A percentile compares a stretch with the other conserved stretches of the same genome.
Conservation (phyloP, 2,797 vertebrate species). For the Meriones psammophilus region DNA sequence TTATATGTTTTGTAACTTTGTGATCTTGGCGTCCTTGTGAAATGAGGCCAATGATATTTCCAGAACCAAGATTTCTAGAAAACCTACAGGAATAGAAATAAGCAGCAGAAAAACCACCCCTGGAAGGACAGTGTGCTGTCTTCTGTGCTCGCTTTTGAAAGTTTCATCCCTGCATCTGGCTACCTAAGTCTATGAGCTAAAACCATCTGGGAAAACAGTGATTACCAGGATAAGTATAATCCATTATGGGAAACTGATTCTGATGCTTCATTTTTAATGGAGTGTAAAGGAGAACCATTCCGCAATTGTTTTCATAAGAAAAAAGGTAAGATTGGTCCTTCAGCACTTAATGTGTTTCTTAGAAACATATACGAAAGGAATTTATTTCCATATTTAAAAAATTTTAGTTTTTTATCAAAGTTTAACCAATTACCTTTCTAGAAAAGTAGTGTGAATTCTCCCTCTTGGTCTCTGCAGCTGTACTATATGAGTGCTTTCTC, state of each 20-base stretch:
- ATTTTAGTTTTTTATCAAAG: constrained; percentile 14
- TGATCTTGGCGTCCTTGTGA: not conserved
- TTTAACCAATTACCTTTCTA: not conserved
- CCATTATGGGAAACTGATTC: not conserved
- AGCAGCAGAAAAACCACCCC: not conserved
- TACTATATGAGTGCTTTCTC: not conserved
- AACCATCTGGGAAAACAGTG: not conserved
- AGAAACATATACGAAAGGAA: not conserved
- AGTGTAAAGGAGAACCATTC: not conserved
- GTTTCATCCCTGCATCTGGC: not conserved
- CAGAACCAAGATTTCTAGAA: not conserved
- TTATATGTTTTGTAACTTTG: not conserved
- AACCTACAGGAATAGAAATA: not conserved
- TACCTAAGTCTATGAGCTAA: not conserved
- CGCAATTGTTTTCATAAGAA: not conserved
- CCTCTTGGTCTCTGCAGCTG: not conserved
- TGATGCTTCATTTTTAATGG: not conserved
- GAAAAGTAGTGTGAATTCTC: not conserved
- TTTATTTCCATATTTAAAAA: not conserved
- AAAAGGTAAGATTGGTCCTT: not conserved
- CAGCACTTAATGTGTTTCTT: not conserved
- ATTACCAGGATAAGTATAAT: not conserved
- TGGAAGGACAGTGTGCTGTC: not conserved
- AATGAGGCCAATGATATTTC: not conserved
- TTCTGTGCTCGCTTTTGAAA: not conserved